Evolutionary conservation across 1,140 invertebrate genomes (phyloP).

Genomic region (Arion vulgaris): DNA sequence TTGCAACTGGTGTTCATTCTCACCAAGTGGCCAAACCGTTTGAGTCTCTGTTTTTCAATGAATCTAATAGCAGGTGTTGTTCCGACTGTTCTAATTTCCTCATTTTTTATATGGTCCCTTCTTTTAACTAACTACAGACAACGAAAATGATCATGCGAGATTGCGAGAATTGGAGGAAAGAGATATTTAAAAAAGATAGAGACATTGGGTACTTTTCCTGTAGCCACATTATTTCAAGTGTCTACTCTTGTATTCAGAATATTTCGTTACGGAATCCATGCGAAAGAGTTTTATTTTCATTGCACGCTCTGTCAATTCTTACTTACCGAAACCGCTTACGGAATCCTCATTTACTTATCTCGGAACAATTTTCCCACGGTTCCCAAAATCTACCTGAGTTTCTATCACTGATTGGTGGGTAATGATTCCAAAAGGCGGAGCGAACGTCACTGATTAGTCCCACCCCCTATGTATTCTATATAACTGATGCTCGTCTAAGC

Average conservation of each 20-base stretch:
- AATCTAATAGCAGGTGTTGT: no score
- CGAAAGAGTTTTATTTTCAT: neutral
- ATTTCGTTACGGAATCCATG: neutral
- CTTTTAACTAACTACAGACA: no score
- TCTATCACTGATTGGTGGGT: neutral
- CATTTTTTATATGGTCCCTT: no score
- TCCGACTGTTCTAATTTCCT: no score
- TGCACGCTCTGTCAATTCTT: slow-evolving; percentile 1
- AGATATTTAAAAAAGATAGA: no score
- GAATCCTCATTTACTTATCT: slow-evolving; percentile 3
- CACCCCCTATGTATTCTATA: neutral
- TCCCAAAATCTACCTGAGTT: neutral
- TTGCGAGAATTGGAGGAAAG: no score
- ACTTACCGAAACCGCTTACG: neutral
- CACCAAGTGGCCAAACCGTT: no score
- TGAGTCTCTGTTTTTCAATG: no score
- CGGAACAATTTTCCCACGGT: slow-evolving; percentile 2
- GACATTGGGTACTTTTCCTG: no score
- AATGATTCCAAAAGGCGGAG: neutral
- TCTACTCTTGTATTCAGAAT: neutral
- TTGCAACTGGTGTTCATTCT: no score
- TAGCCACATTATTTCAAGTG: neutral
- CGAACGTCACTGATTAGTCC: neutral
- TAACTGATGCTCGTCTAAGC: neutral
- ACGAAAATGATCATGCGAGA: no score